Evolutionary conservation across 2,113 vertebrate species (phyloP), one percentile per base, ranked within the genome.

Genomic region (Setophaga petechia): DNA sequence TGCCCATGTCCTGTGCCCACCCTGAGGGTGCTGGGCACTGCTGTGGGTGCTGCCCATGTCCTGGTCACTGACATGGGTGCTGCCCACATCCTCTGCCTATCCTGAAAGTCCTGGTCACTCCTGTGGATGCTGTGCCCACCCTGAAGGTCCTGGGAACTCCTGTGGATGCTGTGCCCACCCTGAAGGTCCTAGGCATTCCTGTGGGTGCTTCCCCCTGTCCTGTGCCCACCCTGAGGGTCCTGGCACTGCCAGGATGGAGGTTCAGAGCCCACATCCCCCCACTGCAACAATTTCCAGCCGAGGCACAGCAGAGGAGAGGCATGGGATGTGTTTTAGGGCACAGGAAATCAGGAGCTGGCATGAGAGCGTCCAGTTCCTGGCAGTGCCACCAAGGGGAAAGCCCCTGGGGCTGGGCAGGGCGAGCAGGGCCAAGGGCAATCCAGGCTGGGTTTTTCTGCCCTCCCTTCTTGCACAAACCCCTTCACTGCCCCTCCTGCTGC

Each of bases 271-370:
- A 4, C 65, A 31, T 39, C 23, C 20, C 24, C 14, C 6, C 21
- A 0, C 4, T 1, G 4, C 30, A 11, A 3, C 0, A 1, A 37
- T 52, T n/a, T 41, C 27, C 17, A 15, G 39, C 13, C 0, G 0
- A 47, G 66, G 37, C 41, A 3, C 49, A 25, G 85, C 0, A 0
- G 1, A 33, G 30, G 1, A 5, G 4, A 52, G 16, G 55, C 7
- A 3, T 7, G 41, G 0, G n/a, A 0, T 19, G 47, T 46, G 39
- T 3, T 67, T 75, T 25, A 15, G 47, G 84, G 23, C 4, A 5
- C 37, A 44, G 54, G 23, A 82, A 30, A 27, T 2, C 8, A 8
- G 15, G 44, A 18, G 61, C 37, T 13, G 46, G 15, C 52, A 28
- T 67, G 67, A 33, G 43, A 58, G 28, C 11, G 9, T 0, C 15